Percentiles rank a stretch among this genome's conserved stretches.
Evolutionary conservation across 2,113 vertebrate genomes (phyloP).

Genomic region (Telmatochromis sp.): DNA sequence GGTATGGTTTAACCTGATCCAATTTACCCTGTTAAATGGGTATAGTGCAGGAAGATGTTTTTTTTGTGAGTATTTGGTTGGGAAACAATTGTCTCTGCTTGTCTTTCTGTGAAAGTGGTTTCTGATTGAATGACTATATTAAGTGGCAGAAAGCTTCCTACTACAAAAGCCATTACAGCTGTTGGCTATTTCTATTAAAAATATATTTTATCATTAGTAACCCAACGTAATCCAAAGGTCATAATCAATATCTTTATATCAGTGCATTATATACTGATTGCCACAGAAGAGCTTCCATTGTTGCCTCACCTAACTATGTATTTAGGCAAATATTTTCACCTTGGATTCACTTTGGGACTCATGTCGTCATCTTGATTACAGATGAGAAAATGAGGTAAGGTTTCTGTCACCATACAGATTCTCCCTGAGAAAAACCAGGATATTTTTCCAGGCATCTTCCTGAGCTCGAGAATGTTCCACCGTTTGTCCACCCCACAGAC

Average conservation of each 20-base stretch:
- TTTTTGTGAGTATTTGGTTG: background rate
- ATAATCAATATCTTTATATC: background rate
- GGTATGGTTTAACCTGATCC: background rate
- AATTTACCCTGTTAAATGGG: background rate
- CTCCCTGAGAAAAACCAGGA: conserved; percentile 52
- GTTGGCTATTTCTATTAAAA: background rate
- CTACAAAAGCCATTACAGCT: background rate
- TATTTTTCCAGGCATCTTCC: conserved; percentile 68
- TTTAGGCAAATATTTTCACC: background rate
- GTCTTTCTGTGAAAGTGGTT: background rate
- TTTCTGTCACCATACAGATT: conserved; percentile 27
- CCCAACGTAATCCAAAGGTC: background rate
- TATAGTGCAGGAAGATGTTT: background rate
- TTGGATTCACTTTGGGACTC: background rate
- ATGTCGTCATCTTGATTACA: background rate
- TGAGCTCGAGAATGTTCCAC: conserved; percentile 45
- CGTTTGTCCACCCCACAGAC: conserved; percentile 62
- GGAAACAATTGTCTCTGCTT: background rate
- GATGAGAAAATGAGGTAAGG: background rate
- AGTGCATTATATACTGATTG: background rate
- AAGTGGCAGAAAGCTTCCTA: background rate
- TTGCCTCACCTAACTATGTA: background rate
- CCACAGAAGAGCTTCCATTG: background rate
- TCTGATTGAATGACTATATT: background rate
- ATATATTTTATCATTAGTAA: background rate